Conservation (phyloP, 2,888 invertebrate species). For the Dolomedes plantarius region DNA sequence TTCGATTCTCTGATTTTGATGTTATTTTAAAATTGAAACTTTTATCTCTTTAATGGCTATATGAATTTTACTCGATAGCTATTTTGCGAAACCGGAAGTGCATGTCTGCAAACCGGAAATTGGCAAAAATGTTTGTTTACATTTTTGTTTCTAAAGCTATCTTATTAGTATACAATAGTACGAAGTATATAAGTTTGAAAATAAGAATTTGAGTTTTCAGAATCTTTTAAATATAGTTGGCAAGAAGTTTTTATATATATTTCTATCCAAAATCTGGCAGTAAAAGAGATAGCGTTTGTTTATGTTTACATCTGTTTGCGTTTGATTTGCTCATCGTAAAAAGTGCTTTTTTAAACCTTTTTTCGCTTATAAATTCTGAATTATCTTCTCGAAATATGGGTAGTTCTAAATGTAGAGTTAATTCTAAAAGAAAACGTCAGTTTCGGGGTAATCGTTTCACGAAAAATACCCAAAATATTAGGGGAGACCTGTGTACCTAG, state of each 20-base stretch:
- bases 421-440: not conserved
- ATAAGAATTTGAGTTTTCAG: no score
- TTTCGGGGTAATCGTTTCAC: not conserved
- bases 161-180: not conserved
- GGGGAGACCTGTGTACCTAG: no score
- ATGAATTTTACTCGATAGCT: no score
- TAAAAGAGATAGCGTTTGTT: not conserved
- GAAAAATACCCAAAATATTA: not conserved
- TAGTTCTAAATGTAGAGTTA: not conserved
- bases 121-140: not conserved
- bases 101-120: not conserved
- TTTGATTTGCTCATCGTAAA: no score
- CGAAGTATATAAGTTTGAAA: no score
- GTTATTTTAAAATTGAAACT: not conserved
- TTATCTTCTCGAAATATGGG: no score
- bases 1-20: no score
- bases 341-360: not conserved
- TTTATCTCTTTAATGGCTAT: constrained; percentile 10
- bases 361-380: not conserved
- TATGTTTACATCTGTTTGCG: not conserved
- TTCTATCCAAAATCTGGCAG: not conserved
- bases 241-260: not conserved
- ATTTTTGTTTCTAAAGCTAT: no score
- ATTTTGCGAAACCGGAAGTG: constrained; percentile 9
- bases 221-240: no score